Percentiles rank a stretch among this genome's conserved stretches.
Conservation (phyloP, 1,140 invertebrate genomes). For the Megathymus violae region DNA sequence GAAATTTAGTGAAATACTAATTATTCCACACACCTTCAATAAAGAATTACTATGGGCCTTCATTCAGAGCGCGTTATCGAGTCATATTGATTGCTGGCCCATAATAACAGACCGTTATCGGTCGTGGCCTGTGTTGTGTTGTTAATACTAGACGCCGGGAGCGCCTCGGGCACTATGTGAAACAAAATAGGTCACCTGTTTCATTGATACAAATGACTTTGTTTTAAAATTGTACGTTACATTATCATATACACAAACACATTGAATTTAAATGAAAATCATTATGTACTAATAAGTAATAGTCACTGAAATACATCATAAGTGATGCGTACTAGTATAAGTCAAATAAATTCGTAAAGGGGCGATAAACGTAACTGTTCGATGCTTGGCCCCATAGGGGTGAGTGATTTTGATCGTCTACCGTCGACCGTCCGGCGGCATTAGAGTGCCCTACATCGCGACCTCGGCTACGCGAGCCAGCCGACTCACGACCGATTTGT, state of each 20-base stretch:
- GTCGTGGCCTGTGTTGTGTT: background rate
- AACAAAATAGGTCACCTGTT: too few species aligned
- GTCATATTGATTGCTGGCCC: conserved; percentile 27
- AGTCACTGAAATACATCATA: too few species aligned
- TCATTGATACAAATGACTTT: too few species aligned
- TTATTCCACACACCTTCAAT: conserved; percentile 1
- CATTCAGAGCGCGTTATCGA: conserved; percentile 30
- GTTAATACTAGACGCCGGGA: too few species aligned
- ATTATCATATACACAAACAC: too few species aligned
- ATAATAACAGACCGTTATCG: conserved; percentile 10
- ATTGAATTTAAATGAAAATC: too few species aligned
- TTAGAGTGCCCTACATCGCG: conserved; percentile 29
- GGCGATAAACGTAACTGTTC: background rate
- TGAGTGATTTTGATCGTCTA: conserved; percentile 5
- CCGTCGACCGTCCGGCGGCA: background rate
- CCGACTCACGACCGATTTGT: too few species aligned
- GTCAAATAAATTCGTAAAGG: background rate
- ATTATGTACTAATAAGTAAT: too few species aligned
- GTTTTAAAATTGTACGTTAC: too few species aligned
- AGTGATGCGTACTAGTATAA: too few species aligned
- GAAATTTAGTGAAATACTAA: background rate
- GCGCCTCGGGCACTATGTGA: too few species aligned
- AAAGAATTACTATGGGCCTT: background rate
- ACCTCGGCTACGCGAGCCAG: too few species aligned
- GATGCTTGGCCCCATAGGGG: conserved; percentile 6